These are phyloP conservation scores for Drosophila subobscura DNA, from an alignment of 1,140 invertebrate species.

Conservation along the genomic window DNA sequence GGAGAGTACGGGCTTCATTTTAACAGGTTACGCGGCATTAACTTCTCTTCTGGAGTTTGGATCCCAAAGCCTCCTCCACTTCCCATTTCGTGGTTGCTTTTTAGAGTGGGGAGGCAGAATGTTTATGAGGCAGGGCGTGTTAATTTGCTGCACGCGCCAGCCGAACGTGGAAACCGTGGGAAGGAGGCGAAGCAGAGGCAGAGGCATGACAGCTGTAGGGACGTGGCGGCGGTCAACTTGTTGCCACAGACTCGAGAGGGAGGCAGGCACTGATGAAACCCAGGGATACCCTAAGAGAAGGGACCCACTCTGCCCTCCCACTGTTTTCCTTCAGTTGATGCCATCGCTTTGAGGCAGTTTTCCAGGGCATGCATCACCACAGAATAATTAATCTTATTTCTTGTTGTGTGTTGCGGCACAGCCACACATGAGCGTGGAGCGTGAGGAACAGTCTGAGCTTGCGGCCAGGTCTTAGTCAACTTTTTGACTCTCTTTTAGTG, in stretches of 20 bases:
- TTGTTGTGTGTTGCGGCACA: conserved; percentile 6
- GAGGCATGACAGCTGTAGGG: neutral
- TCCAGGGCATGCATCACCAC: neutral
- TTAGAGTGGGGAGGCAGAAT: neutral
- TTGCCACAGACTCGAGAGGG: conserved; percentile 9
- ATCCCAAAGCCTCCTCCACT: neutral
- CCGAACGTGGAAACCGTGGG: no score
- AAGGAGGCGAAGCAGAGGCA: no score
- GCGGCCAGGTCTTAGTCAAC: conserved; percentile 39
- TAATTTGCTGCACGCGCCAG: conserved; percentile 67
- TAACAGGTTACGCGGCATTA: conserved; percentile 49
- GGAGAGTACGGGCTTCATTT: conserved; percentile 23
- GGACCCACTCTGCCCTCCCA: neutral
- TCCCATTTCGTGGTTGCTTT: conserved; percentile 1
- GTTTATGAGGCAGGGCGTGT: conserved; percentile 47
- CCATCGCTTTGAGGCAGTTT: no score
- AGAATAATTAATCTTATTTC: conserved; percentile 68
- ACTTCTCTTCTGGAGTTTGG: conserved; percentile 24
- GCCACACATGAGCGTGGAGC: conserved; percentile 13
- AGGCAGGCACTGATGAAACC: neutral
- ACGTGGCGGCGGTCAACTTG: conserved; percentile 30
- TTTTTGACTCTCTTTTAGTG: conserved; percentile 41
- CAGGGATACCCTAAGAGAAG: neutral
- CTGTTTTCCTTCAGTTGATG: no score
- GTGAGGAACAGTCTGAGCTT: conserved; percentile 42